phyloP scores from a whole-genome alignment of 64 coral and sea anemone genomes.

The Anthopleura sola region DNA sequence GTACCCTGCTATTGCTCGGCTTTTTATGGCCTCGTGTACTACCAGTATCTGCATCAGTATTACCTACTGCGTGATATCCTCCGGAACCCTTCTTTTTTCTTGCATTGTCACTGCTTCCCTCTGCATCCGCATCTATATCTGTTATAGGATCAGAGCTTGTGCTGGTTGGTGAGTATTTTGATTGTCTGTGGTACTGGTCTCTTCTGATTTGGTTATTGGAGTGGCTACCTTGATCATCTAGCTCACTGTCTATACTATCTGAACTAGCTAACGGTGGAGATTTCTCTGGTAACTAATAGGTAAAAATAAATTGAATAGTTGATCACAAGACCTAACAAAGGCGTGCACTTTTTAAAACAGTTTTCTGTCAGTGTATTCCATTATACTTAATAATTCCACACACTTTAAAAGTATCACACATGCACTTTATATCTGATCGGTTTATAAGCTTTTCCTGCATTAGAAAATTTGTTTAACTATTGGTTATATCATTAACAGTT shows the following conservation, averaged over 20 bases:
- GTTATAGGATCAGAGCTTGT: background rate
- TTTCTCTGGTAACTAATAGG: background rate
- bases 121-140: background rate
- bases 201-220: background rate
- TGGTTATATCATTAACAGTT: too few species aligned
- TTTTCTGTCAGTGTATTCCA: too few species aligned
- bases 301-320: background rate
- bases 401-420: too few species aligned
- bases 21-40: background rate
- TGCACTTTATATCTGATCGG: too few species aligned
- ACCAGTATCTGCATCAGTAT: background rate
- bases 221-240: background rate
- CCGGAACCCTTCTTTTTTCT: background rate
- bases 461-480: too few species aligned
- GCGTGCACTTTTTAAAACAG: background rate
- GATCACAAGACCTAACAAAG: background rate
- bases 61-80: background rate
- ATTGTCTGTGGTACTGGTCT: background rate
- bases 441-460: too few species aligned
- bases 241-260: background rate
- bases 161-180: background rate
- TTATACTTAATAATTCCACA: too few species aligned
- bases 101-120: background rate
- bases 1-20: background rate
- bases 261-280: slow-evolving; percentile 8